Percentiles rank a stretch among this genome's conserved stretches.
phyloP scores from a whole-genome alignment of 2,797 vertebrate species.

The Nothura maculosa region DNA sequence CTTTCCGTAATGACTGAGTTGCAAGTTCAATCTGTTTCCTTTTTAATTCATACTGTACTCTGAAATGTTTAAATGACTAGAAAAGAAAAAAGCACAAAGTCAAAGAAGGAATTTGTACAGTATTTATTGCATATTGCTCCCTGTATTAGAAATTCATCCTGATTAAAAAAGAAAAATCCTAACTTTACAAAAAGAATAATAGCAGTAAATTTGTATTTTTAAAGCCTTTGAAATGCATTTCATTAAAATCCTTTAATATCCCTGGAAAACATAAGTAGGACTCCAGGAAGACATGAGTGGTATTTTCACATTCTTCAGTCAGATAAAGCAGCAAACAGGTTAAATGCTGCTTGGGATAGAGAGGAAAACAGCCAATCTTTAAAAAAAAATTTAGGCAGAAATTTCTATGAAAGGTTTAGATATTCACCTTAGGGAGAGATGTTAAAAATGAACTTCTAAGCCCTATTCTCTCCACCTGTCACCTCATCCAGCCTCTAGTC shows the following conservation, averaged over 20 bases:
- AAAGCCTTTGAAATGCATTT: neutral
- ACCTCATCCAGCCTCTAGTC: neutral
- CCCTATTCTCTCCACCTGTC: neutral
- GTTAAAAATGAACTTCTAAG: neutral
- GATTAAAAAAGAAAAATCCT: neutral
- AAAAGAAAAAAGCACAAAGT: conserved; percentile 23
- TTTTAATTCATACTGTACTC: conserved; percentile 91
- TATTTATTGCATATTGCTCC: neutral
- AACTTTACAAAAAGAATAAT: neutral
- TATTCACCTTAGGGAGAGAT: neutral
- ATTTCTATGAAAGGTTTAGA: neutral
- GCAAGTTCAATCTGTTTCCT: conserved; percentile 89
- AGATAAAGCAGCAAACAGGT: neutral
- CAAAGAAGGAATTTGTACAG: conserved; percentile 1
- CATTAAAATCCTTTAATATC: neutral
- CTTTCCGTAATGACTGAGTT: conserved; percentile 91
- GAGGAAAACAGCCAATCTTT: neutral
- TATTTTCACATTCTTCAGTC: neutral
- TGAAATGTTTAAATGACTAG: conserved; percentile 92
- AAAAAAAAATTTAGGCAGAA: neutral
- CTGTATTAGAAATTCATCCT: neutral
- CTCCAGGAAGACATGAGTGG: neutral
- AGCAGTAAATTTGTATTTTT: neutral
- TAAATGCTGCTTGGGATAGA: neutral
- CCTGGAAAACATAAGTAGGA: neutral